Evolutionary conservation across 2,888 invertebrate genomes (phyloP).

Genomic region (Tinea semifulvella): DNA sequence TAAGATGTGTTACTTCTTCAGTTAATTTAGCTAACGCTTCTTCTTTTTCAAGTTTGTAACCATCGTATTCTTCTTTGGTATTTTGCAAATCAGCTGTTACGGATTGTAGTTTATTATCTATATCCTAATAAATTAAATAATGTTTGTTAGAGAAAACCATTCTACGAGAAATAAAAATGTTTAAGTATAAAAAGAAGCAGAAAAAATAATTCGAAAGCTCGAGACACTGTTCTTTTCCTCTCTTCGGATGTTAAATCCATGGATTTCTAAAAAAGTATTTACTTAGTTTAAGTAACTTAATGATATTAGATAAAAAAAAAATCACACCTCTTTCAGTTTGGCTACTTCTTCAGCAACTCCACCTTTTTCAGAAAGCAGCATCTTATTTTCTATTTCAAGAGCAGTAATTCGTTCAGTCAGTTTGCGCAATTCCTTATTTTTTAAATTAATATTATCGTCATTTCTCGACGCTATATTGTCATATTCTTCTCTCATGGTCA

Average conservation of each 20-base stretch:
- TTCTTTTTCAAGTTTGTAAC: slow-evolving; percentile 25
- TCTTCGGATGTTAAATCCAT: too few species aligned
- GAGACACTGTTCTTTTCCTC: too few species aligned
- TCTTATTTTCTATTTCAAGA: slow-evolving; percentile 25
- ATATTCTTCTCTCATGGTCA: slow-evolving; percentile 37
- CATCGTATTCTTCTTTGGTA: slow-evolving; percentile 22
- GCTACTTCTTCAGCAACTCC: slow-evolving; percentile 26
- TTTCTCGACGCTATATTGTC: slow-evolving; percentile 31
- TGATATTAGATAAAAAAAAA: too few species aligned
- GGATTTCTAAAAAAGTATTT: too few species aligned
- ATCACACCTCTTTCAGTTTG: slow-evolving; percentile 44
- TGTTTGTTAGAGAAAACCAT: neutral
- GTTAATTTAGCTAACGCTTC: slow-evolving; percentile 26
- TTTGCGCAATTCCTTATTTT: slow-evolving; percentile 38
- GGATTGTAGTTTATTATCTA: slow-evolving; percentile 31
- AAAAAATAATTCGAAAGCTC: too few species aligned
- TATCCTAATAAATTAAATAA: slow-evolving; percentile 33
- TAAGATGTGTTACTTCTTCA: slow-evolving; percentile 30
- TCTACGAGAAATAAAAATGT: too few species aligned
- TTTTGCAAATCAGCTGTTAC: slow-evolving; percentile 26
- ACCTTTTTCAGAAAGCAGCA: slow-evolving; percentile 28
- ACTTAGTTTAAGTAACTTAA: too few species aligned
- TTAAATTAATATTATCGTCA: slow-evolving; percentile 32
- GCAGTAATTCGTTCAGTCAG: slow-evolving; percentile 34
- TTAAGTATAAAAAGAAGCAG: too few species aligned